Percentiles rank a stretch among this genome's conserved stretches.
Conservation (phyloP, 2,113 vertebrate species). For the Pristiophorus japonicus region DNA sequence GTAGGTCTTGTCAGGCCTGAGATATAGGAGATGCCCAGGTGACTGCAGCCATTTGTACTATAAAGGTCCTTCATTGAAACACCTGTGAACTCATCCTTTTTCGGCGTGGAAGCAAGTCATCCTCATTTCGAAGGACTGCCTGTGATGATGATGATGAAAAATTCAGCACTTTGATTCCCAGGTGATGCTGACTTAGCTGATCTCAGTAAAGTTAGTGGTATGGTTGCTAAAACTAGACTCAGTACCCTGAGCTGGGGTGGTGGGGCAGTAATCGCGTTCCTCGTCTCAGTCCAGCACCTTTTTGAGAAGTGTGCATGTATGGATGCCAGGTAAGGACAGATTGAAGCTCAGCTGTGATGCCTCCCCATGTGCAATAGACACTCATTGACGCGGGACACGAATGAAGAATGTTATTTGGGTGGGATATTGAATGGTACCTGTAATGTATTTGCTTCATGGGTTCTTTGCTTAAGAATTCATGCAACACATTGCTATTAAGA, state of each 20-base stretch:
- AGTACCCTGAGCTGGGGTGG: not conserved
- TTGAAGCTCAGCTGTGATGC: not conserved
- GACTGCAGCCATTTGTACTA: too few species aligned
- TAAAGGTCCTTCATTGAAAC: too few species aligned
- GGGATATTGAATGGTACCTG: not conserved
- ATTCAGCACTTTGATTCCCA: not conserved
- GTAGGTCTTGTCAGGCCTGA: too few species aligned
- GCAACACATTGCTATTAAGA: too few species aligned
- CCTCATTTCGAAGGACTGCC: too few species aligned
- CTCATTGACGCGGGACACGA: not conserved
- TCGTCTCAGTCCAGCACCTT: not conserved
- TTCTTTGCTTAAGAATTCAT: too few species aligned
- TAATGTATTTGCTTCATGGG: too few species aligned
- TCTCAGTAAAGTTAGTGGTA: not conserved
- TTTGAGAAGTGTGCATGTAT: not conserved
- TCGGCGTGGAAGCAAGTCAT: too few species aligned
- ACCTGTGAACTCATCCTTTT: too few species aligned
- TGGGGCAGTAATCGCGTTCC: not conserved
- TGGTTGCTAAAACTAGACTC: not conserved
- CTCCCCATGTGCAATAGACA: not conserved
- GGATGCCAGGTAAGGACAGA: not conserved
- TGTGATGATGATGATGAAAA: too few species aligned
- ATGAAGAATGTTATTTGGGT: not conserved
- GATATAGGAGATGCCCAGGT: too few species aligned
- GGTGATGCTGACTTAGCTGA: too few species aligned